phyloP scores from a whole-genome alignment of 2,797 vertebrate species.

The Urosaurus nigricauda region DNA sequence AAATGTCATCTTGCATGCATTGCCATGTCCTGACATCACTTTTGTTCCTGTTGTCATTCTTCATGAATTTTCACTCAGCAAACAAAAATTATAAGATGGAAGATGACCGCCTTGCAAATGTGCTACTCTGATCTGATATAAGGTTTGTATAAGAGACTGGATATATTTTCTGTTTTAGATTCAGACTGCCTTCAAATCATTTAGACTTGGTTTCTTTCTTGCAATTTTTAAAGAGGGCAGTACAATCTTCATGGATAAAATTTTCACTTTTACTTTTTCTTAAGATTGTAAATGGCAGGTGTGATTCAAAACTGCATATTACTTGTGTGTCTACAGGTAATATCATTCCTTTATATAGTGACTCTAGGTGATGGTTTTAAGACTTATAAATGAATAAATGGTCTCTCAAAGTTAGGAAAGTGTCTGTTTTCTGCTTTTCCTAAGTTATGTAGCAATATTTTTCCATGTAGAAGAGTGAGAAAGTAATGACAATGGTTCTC shows the following conservation, averaged over 20 bases:
- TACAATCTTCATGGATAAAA: neutral
- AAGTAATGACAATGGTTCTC: neutral
- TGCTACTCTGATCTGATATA: neutral
- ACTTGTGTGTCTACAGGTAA: neutral
- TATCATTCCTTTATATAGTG: neutral
- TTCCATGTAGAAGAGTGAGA: neutral
- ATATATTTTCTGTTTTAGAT: neutral
- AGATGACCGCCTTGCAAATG: neutral
- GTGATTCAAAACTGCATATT: neutral
- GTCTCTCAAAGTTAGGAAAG: neutral
- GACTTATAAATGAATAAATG: neutral
- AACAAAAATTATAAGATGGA: neutral
- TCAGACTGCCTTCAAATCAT: neutral
- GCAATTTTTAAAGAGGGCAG: neutral
- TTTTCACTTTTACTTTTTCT: neutral
- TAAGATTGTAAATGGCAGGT: neutral
- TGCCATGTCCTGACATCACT: neutral
- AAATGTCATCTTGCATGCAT: no score
- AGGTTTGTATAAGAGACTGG: neutral
- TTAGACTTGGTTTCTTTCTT: neutral
- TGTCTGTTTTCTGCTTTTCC: neutral
- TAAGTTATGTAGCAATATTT: neutral
- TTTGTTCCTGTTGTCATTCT: neutral
- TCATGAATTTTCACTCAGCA: neutral
- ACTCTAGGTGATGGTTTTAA: neutral